Conservation (phyloP, 2,113 vertebrate genomes). For the Lamprotornis superbus region DNA sequence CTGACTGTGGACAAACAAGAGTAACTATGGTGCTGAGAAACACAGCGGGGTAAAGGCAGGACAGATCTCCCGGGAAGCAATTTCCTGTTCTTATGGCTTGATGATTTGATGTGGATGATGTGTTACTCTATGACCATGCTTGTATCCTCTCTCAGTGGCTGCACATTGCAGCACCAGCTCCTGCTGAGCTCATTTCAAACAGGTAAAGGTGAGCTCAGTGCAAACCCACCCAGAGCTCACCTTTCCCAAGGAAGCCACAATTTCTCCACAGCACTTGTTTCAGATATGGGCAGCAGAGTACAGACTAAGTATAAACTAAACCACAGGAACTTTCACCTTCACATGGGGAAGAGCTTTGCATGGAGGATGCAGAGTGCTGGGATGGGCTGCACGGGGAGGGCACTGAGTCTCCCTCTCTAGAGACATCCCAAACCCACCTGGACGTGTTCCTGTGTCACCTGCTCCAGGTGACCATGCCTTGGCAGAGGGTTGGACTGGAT, state of each 20-base stretch:
- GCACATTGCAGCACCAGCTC: neutral
- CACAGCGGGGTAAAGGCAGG: neutral
- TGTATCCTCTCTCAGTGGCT: neutral
- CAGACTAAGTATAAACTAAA: neutral
- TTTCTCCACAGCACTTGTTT: neutral
- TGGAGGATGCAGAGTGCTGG: neutral
- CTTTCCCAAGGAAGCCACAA: neutral
- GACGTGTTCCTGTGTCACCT: neutral
- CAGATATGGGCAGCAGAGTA: accelerated
- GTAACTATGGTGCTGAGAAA: neutral
- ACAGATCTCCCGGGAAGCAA: neutral
- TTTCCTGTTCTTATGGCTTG: neutral
- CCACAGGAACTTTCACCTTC: neutral
- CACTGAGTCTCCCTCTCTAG: no score
- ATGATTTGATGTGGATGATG: no score
- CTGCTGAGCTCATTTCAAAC: neutral
- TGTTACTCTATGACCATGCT: neutral
- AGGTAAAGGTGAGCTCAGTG: neutral
- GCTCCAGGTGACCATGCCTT: neutral
- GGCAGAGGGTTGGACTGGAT: neutral
- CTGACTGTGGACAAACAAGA: neutral
- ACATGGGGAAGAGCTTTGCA: neutral
- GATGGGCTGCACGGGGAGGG: neutral
- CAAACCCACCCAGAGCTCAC: neutral
- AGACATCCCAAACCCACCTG: neutral